Evolutionary conservation across 2,888 invertebrate species (phyloP).

Genomic region (Tenthredo scrophulariae): DNA sequence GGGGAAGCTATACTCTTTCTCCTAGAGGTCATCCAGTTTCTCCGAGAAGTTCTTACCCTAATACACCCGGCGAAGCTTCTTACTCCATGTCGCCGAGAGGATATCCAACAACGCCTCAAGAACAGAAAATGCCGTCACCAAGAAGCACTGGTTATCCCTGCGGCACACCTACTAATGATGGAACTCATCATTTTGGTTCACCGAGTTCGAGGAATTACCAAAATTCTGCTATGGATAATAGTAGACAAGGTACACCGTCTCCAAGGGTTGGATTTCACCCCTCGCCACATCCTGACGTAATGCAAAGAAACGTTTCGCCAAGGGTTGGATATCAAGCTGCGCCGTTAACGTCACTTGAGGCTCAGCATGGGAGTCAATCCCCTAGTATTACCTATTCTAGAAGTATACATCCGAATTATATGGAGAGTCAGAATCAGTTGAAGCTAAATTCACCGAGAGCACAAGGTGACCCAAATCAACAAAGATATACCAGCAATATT

Average conservation of each 20-base stretch:
- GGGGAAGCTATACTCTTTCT: conserved; percentile 67
- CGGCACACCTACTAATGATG: conserved; percentile 61
- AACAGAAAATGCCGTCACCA: conserved; percentile 70
- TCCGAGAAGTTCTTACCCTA: conserved; percentile 71
- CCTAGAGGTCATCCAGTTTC: conserved; percentile 71
- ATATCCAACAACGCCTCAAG: conserved; percentile 67
- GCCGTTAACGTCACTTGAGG: conserved; percentile 55
- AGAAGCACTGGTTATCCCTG: conserved; percentile 70
- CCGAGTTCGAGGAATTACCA: conserved; percentile 68
- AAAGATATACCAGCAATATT: conserved; percentile 63
- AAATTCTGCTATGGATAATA: conserved; percentile 63
- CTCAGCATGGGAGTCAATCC: conserved; percentile 63
- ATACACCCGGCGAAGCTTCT: conserved; percentile 65
- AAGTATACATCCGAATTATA: conserved; percentile 59
- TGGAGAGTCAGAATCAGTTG: conserved; percentile 61
- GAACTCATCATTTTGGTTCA: conserved; percentile 66
- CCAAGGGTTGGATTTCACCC: conserved; percentile 65
- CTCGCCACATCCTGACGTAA: conserved; percentile 64
- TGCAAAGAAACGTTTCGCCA: conserved; percentile 65
- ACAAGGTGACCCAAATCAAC: conserved; percentile 63
- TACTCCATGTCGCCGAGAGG: conserved; percentile 70
- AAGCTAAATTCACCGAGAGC: conserved; percentile 62
- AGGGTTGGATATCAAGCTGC: conserved; percentile 61
- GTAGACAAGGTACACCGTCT: conserved; percentile 66
- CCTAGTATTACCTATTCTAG: conserved; percentile 63